Evolutionary conservation across 2,797 vertebrate genomes (phyloP), one percentile per base, ranked within the genome.

Genomic region (Microctenopoma steveboyesi): DNA sequence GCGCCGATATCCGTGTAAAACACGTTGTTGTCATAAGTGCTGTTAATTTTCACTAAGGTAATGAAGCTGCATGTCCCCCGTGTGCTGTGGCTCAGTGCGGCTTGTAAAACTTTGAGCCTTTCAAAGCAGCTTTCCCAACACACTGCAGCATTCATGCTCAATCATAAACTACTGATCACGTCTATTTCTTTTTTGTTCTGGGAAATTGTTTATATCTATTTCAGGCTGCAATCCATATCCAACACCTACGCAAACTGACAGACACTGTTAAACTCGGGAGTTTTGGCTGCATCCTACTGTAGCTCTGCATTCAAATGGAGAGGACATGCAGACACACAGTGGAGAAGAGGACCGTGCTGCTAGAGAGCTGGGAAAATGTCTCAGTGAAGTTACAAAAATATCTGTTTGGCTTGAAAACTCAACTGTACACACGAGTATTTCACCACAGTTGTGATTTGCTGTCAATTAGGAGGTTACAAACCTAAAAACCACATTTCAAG

Each of bases 141-240:
- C 74, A 64, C 79, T 50, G 64, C 12, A 2, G 63, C 78, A 68
- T 76, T 83, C 65, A 67, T 67, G 51, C 75, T 70, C 45, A 0
- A 22, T 9, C 67, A 69, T 42, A 39, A 82, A 79, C 74, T 71
- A 70, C 83, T 81, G 77, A 84, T 84, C 81, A 43, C 65, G 59
- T 77, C 65, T 48, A 5, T 4, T 74, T 66, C 14, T 5, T 57
- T 53, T 47, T 47, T 33, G 4, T 33, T 48, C 48, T 33, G 59
- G 49, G 40, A 71, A 62, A 65, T 57, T 73, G 50, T 63, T 81
- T 39, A 8, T 14, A 43, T 76, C 78, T 64, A 77, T 79, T 79
- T 76, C 14, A 27, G 60, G 56, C 78, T 67, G 49, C 49, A 50
- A 76, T 72, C 74, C 64, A 56, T 9, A 61, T 43, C 64, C 54